A percentile compares a stretch with the other conserved stretches of the same genome.
These are phyloP conservation scores for Nomada flava DNA, from an alignment of 2,888 invertebrate genomes.

Conservation along the genomic window DNA sequence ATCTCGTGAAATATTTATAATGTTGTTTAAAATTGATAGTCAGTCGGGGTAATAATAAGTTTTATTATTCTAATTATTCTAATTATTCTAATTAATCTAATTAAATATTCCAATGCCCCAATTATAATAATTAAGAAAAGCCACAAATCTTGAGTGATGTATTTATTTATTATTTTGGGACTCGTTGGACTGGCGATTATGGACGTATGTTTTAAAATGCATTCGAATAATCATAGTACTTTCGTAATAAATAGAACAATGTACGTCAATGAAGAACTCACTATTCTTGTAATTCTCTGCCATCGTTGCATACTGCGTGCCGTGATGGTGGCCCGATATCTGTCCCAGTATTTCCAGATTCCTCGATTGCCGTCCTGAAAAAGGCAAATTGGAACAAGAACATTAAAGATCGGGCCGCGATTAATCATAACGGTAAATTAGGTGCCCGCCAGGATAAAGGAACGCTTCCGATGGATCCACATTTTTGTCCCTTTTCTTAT, in stretches of 20 bases:
- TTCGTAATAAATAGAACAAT: neutral
- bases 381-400: slow-evolving; percentile 39
- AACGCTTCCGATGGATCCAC: slow-evolving; percentile 16
- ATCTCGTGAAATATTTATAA: too few relatives aligned
- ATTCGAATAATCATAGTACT: neutral
- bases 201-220: neutral
- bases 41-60: neutral
- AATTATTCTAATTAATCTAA: neutral
- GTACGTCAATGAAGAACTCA: slow-evolving; percentile 60
- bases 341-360: slow-evolving; percentile 77
- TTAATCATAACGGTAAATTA: slow-evolving; percentile 50
- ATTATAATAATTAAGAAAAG: neutral
- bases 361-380: slow-evolving; percentile 79
- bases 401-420: slow-evolving; percentile 28
- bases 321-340: slow-evolving; percentile 76
- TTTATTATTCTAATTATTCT: neutral
- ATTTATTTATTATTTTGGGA: too few relatives aligned
- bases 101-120: neutral
- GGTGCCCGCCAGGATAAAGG: slow-evolving; percentile 17
- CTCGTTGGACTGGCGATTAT: neutral
- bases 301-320: slow-evolving; percentile 69
- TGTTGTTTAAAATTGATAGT: too few relatives aligned
- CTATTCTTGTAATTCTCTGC: slow-evolving; percentile 75
- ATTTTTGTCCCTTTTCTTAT: slow-evolving; percentile 8
- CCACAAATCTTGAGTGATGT: neutral